phyloP scores from a whole-genome alignment of 2,113 vertebrate genomes.

The Anguilla rostrata region DNA sequence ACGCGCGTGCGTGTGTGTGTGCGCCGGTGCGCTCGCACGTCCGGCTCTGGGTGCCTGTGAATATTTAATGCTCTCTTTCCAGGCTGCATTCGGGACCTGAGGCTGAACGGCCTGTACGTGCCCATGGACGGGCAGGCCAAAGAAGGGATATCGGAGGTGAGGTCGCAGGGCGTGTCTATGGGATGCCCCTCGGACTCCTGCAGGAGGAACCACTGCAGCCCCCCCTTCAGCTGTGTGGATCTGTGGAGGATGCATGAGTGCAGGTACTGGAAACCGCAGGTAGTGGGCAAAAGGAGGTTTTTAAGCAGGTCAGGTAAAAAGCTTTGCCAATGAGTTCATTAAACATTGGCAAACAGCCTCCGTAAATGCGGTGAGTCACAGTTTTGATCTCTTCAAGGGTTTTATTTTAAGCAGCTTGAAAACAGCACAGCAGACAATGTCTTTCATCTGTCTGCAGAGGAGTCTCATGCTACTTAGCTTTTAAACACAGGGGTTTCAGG shows the following conservation, averaged over 20 bases:
- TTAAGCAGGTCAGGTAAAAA: background rate
- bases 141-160: constrained; percentile 75
- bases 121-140: constrained; percentile 71
- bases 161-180: constrained; percentile 69
- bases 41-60: background rate
- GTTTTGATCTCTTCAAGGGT: background rate
- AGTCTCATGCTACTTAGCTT: background rate
- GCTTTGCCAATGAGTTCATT: background rate
- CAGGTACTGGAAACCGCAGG: constrained; percentile 65
- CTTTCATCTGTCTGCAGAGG: background rate
- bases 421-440: background rate
- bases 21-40: background rate
- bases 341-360: background rate
- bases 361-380: background rate
- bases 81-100: constrained; percentile 85
- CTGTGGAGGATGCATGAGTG: constrained; percentile 87
- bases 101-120: constrained; percentile 79
- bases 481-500: background rate
- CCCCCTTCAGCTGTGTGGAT: constrained; percentile 81
- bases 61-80: constrained; percentile 19
- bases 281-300: background rate
- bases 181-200: constrained; percentile 84
- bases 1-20: background rate
- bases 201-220: constrained; percentile 78
- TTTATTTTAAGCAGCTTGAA: background rate